These are phyloP conservation scores for Netelia virgata DNA, from an alignment of 2,888 invertebrate species.

Conservation along the genomic window DNA sequence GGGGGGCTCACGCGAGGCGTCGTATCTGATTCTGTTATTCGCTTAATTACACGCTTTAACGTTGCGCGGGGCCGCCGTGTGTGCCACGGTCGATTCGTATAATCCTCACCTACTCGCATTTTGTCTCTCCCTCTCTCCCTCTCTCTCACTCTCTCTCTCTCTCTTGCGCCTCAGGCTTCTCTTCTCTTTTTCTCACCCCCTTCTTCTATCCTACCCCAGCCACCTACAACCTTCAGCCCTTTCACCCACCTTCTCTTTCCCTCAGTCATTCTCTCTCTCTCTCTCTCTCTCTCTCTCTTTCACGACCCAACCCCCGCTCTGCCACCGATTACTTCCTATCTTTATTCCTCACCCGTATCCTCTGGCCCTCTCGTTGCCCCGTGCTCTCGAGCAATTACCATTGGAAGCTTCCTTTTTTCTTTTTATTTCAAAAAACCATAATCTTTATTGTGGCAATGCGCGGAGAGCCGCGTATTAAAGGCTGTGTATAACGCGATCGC, in stretches of 20 bases:
- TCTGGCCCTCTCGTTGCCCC: constrained; percentile 16
- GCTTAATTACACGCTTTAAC: constrained; percentile 83
- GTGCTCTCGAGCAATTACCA: constrained; percentile 71
- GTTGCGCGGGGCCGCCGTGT: constrained; percentile 76
- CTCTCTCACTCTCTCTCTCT: constrained; percentile 64
- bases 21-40: constrained; percentile 83
- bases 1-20: constrained; percentile 79
- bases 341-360: constrained; percentile 37
- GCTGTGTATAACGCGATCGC: constrained; percentile 39
- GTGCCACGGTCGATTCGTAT: constrained; percentile 79
- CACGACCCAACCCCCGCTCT: constrained; percentile 42
- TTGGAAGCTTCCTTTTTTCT: constrained; percentile 45
- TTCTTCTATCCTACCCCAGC: constrained; percentile 49
- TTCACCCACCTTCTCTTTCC: constrained; percentile 65
- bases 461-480: constrained; percentile 35
- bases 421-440: constrained; percentile 39
- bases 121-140: constrained; percentile 71
- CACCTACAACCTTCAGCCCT: constrained; percentile 70
- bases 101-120: constrained; percentile 79
- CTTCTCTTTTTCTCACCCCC: constrained; percentile 69
- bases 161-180: constrained; percentile 62
- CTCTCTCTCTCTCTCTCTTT: constrained; percentile 64
- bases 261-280: no score
- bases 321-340: constrained; percentile 40
- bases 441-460: constrained; percentile 55